Conservation (phyloP, 2,113 vertebrate species). For the Chaenogobius annularis region DNA sequence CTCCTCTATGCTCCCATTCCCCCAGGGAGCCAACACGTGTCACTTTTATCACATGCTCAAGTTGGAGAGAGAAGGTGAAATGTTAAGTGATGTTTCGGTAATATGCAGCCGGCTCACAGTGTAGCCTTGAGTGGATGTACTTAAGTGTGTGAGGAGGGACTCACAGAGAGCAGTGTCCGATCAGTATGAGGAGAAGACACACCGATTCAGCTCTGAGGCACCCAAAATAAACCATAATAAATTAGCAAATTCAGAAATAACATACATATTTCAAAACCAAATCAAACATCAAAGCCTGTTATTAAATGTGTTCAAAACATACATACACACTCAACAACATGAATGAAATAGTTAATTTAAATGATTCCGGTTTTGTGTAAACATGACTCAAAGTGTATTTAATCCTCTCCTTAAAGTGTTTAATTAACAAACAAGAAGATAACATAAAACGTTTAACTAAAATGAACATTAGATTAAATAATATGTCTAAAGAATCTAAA, state of each 20-base stretch:
- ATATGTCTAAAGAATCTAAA: too few species aligned
- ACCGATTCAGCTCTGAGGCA: neutral
- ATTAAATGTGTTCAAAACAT: neutral
- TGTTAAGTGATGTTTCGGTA: slow-evolving; percentile 70
- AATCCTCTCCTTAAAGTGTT: too few species aligned
- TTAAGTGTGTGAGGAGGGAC: neutral
- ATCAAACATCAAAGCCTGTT: neutral
- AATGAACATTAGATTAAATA: too few species aligned
- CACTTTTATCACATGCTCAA: slow-evolving; percentile 68
- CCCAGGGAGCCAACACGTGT: slow-evolving; percentile 71
- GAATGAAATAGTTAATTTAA: too few species aligned
- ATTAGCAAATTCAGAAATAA: too few species aligned
- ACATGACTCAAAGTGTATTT: too few species aligned
- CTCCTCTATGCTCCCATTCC: slow-evolving; percentile 67
- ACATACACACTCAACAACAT: too few species aligned
- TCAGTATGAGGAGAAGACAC: neutral
- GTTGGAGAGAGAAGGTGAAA: slow-evolving; percentile 70
- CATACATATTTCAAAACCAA: neutral
- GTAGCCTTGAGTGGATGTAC: slow-evolving; percentile 61
- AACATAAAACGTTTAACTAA: too few species aligned
- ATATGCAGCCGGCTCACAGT: slow-evolving; percentile 60
- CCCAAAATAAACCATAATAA: too few species aligned
- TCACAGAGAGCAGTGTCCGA: neutral
- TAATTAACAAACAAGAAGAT: too few species aligned
- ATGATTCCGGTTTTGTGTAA: too few species aligned